Percentiles rank a stretch among this genome's conserved stretches.
Evolutionary conservation across 1,140 invertebrate species (phyloP).

Genomic region (Macrosteles quadrilineatus): DNA sequence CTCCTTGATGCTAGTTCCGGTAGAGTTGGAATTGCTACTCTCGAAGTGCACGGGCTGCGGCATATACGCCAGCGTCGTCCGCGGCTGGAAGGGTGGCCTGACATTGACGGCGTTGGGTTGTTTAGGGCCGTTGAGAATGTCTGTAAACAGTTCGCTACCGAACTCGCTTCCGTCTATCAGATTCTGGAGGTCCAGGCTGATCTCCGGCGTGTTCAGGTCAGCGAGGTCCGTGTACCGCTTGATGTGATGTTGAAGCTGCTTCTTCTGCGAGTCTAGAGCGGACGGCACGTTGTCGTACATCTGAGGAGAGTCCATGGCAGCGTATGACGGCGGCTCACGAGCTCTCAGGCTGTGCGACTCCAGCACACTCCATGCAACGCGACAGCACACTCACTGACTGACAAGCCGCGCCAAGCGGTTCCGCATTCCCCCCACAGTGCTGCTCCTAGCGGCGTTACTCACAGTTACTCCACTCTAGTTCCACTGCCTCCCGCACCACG

Average conservation of each 20-base stretch:
- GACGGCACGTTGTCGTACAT: slow-evolving; percentile 42
- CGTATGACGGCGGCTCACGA: slow-evolving; percentile 11
- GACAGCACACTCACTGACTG: slow-evolving; percentile 12
- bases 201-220: slow-evolving; percentile 85
- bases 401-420: not conserved
- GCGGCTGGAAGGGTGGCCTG: slow-evolving; percentile 50
- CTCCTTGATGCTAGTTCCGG: slow-evolving; percentile 72
- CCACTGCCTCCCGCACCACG: too few relatives aligned
- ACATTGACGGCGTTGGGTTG: slow-evolving; percentile 46
- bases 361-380: slow-evolving; percentile 28
- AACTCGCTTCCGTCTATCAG: slow-evolving; percentile 86
- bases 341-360: slow-evolving; percentile 11
- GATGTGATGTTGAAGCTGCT: slow-evolving; percentile 37
- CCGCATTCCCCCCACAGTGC: not conserved
- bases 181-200: slow-evolving; percentile 83
- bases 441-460: not conserved
- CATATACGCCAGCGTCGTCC: slow-evolving; percentile 80
- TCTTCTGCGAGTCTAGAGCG: slow-evolving; percentile 36
- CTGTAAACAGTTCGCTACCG: slow-evolving; percentile 76
- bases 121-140: slow-evolving; percentile 67
- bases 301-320: slow-evolving; percentile 42
- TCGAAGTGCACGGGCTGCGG: slow-evolving; percentile 80
- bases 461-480: too few relatives aligned
- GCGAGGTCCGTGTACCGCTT: slow-evolving; percentile 64
- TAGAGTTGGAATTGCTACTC: slow-evolving; percentile 54